phyloP scores from a whole-genome alignment of 2,888 invertebrate species.

The Polydrusus cervinus region DNA sequence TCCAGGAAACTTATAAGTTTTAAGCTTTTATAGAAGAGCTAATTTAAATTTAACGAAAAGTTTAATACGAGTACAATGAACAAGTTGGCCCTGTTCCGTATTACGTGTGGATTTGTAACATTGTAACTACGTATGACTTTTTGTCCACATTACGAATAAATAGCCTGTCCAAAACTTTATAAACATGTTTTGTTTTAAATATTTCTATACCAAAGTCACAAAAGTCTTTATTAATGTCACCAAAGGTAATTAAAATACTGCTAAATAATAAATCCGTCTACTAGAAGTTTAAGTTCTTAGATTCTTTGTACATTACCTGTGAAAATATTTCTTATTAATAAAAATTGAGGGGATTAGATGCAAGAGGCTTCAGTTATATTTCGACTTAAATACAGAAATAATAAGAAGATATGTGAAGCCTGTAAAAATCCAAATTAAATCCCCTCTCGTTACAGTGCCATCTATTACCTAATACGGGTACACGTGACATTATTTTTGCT shows the following conservation, averaged over 20 bases:
- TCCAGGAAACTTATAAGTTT: conserved; percentile 13
- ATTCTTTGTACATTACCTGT: background rate
- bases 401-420: too few species aligned
- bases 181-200: conserved; percentile 16
- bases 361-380: too few species aligned
- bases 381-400: too few species aligned
- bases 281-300: background rate
- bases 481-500: too few species aligned
- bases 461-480: too few species aligned
- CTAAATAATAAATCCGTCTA: background rate
- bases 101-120: conserved; percentile 9
- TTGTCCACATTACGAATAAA: conserved; percentile 18
- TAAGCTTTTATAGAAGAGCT: conserved; percentile 8
- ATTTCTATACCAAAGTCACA: conserved; percentile 13
- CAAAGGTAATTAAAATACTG: conserved; percentile 8
- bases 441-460: too few species aligned
- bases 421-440: too few species aligned
- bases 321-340: too few species aligned
- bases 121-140: conserved; percentile 7
- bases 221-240: conserved; percentile 23
- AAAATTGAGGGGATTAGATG: too few species aligned
- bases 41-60: conserved; percentile 9
- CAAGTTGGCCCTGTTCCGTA: background rate
- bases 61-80: conserved; percentile 13
- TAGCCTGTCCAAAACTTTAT: conserved; percentile 13